Evolutionary conservation across 2,797 vertebrate species (phyloP), one percentile per base, ranked within the genome.

Genomic region (Paratrypauchen microcephalus): DNA sequence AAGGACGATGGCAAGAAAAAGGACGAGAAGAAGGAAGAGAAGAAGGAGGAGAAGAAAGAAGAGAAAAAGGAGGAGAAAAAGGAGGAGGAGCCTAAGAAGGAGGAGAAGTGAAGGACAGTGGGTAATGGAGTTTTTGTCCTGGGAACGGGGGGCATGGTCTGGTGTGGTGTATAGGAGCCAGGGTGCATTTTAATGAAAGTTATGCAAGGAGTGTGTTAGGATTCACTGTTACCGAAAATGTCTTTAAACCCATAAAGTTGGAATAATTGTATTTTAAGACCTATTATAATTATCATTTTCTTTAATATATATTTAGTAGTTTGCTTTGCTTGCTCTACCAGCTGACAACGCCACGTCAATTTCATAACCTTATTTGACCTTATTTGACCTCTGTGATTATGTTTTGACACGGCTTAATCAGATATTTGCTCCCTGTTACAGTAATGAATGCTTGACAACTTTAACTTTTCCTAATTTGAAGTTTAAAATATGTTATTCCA

Each of bases 11-110:
- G 52, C 66, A 92, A 91, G 86, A 88, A 93, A 66, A 86, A 92
- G 19, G 89, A 92, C 54, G 83, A 92, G 78, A 88, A 87, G 72
- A 94, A 88, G 18, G 90, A 93, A 47, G 91, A 94, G 69, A 78
- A 85, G 70, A 92, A 92, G 92, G 94, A 93, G 70, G 92, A 93
- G 68, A 91, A 92, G 77, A 89, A 93, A 83, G 93, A 86, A 64
- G 85, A 92, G 47, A 90, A 93, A 54, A 88, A 92, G 75, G 91
- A 93, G 80, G 92, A 93, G 80, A 87, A 87, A 2, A 64, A 64
- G 81, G 92, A 93, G 81, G 88, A 87, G 61, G 87, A 89, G 74
- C 57, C 69, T 56, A 87, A 80, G 77, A 87, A 90, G 83, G 88
- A 93, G 74, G 91, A 94, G 83, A 94, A 93, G 90, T 93, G 92